Conservation (phyloP, 1,140 invertebrate genomes). For the Conus betulinus region DNA sequence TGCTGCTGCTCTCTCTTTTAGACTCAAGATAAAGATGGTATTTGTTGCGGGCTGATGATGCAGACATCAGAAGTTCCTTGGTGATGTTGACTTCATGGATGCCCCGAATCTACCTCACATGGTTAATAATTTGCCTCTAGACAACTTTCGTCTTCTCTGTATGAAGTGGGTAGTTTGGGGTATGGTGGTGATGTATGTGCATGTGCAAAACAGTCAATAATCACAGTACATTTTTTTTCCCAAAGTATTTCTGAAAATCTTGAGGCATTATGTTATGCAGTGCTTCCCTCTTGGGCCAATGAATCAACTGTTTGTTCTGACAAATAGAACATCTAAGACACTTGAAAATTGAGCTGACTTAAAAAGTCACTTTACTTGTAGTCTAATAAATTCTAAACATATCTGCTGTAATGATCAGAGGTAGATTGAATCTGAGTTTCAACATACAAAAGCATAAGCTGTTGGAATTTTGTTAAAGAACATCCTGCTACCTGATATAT, state of each 20-base stretch:
- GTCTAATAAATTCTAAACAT: not conserved
- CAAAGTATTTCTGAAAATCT: conserved; percentile 46
- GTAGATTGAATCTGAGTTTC: not conserved
- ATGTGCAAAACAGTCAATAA: conserved; percentile 59
- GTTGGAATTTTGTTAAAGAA: conserved; percentile 7
- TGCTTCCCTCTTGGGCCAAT: conserved; percentile 43
- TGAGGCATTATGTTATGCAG: conserved; percentile 33
- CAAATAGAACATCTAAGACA: conserved; percentile 38
- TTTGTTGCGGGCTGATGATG: too few species aligned
- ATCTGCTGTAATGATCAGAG: not conserved
- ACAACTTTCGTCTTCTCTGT: conserved; percentile 48
- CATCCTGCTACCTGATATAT: not conserved
- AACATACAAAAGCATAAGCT: not conserved
- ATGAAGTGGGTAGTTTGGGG: too few species aligned
- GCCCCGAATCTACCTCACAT: conserved; percentile 46
- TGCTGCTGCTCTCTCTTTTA: too few species aligned
- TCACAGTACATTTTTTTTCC: conserved; percentile 38
- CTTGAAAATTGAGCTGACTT: conserved; percentile 18
- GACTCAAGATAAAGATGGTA: too few species aligned
- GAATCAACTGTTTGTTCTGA: conserved; percentile 40
- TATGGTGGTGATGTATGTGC: too few species aligned
- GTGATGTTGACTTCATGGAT: too few species aligned
- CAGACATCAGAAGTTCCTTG: too few species aligned
- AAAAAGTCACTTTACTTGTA: not conserved
- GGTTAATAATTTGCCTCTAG: conserved; percentile 46